Conservation (phyloP, 2,888 invertebrate species). For the Polydesmus complanatus region DNA sequence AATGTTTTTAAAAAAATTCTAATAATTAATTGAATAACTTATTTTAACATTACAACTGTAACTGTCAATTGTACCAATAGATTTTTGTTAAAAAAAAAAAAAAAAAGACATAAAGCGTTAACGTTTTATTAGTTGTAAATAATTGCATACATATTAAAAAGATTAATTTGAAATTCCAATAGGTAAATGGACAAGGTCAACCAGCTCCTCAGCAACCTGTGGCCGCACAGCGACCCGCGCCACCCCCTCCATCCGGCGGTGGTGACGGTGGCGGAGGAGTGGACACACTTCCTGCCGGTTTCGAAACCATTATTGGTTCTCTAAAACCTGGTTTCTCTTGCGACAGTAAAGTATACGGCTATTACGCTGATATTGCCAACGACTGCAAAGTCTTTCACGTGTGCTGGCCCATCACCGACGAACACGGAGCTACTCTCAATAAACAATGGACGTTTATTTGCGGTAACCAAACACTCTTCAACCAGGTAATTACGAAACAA, state of each 20-base stretch:
- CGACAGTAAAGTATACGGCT: constrained; percentile 17
- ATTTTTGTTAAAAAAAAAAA: too few species aligned
- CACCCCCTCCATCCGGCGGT: background rate
- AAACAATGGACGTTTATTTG: constrained; percentile 19
- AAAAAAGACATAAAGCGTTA: too few species aligned
- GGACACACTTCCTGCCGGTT: constrained; percentile 14
- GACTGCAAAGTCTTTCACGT: constrained; percentile 18
- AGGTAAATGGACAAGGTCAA: background rate
- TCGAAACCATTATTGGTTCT: constrained; percentile 18
- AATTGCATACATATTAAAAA: too few species aligned
- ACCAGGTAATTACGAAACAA: constrained; percentile 15
- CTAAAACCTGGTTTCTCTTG: constrained; percentile 17
- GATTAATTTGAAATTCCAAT: too few species aligned
- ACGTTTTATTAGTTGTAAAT: too few species aligned
- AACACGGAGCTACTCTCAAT: constrained; percentile 13
- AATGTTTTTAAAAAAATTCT: too few species aligned
- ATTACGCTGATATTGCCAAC: constrained; percentile 16
- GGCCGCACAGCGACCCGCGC: background rate
- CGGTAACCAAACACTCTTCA: constrained; percentile 19
- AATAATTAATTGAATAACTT: too few species aligned
- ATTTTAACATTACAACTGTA: too few species aligned
- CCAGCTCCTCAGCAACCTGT: background rate
- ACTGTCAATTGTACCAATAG: too few species aligned
- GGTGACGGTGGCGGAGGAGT: background rate
- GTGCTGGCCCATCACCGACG: constrained; percentile 17